Evolutionary conservation across 2,888 invertebrate genomes (phyloP), one percentile per base, ranked within the genome.

Genomic region (Andrena praecox): DNA sequence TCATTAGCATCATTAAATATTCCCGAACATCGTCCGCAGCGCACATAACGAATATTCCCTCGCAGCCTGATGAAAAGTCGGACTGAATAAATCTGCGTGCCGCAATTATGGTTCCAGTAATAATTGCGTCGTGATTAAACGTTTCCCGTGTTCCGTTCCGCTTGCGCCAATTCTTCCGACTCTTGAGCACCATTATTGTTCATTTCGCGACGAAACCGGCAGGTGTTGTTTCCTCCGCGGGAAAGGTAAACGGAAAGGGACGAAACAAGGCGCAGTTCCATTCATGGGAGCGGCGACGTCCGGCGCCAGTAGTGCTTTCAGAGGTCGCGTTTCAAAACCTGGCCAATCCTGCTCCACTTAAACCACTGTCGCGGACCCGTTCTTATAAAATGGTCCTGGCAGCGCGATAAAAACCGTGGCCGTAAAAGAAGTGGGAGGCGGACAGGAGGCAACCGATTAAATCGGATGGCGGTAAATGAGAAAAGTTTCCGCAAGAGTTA

Each of bases 401-500:
- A 24, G 8, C 66, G 8, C 35, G 72, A 59, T n/a, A 63, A 73
- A 78, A 68, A 59, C 54, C 29, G 20, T n/a, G 54, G n/a, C 27
- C 20, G 29, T 24, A 2, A 42, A 10, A 52, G 2, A 27, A 12
- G 33, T 20, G 33, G 12, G 29, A 12, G 27, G 16, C 42, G 4
- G 63, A 31, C 42, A 72, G 69, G 63, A 74, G 42, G 60, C 29
- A 31, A 60, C 77, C 72, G 82, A 82, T 82, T 82, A 82, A 82
- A 82, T 76, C 82, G 80, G 60, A 72, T 54, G 69, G 54, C 72
- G 68, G 72, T 80, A 80, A 82, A 82, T 73, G 82, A 82, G 82
- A 82, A 82, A 82, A 82, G 80, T 82, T 56, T 82, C 20, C 48
- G 12, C 56, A 80, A 35, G 52, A 68, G 64, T 66, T 64, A 16